Percentiles rank a stretch among this genome's conserved stretches.
These are phyloP conservation scores for Brachionus plicatilis DNA, from an alignment of 1,140 invertebrate genomes.

Conservation along the genomic window DNA sequence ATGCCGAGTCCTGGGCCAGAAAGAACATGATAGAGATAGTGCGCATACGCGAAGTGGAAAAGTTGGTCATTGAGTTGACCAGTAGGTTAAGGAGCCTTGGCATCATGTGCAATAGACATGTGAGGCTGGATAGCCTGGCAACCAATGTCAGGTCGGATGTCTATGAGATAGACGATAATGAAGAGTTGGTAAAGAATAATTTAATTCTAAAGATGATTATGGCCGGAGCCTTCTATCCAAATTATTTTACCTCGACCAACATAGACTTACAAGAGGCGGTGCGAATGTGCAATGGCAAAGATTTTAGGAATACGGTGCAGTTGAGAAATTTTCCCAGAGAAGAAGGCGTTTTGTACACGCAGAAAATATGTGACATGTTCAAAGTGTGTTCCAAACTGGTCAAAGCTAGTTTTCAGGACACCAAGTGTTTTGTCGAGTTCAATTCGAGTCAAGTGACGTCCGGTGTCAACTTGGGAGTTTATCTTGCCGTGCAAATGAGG, in stretches of 20 bases:
- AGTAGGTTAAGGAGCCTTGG: neutral
- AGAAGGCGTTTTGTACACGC: conserved; percentile 31
- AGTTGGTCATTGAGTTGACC: neutral
- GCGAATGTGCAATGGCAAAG: neutral
- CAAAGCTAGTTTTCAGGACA: neutral
- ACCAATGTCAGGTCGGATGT: neutral
- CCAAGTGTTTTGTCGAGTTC: conserved; percentile 27
- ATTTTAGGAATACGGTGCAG: conserved; percentile 27
- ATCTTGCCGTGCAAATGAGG: conserved; percentile 35
- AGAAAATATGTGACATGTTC: conserved; percentile 27
- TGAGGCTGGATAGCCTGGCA: neutral
- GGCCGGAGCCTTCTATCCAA: conserved; percentile 38
- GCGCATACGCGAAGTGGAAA: conserved; percentile 34
- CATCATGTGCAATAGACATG: neutral
- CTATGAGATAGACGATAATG: neutral
- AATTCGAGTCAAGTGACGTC: conserved; percentile 6
- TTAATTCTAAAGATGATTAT: conserved; percentile 8
- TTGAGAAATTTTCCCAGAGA: conserved; percentile 13
- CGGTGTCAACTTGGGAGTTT: conserved; percentile 20
- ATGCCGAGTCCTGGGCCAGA: neutral
- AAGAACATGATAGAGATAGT: conserved; percentile 8
- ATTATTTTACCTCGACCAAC: conserved; percentile 10
- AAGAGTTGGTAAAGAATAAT: neutral
- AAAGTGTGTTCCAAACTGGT: conserved; percentile 15
- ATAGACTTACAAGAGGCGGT: neutral